Evolutionary conservation across 2,113 vertebrate species (phyloP).

Genomic region (Ictalurus punctatus): DNA sequence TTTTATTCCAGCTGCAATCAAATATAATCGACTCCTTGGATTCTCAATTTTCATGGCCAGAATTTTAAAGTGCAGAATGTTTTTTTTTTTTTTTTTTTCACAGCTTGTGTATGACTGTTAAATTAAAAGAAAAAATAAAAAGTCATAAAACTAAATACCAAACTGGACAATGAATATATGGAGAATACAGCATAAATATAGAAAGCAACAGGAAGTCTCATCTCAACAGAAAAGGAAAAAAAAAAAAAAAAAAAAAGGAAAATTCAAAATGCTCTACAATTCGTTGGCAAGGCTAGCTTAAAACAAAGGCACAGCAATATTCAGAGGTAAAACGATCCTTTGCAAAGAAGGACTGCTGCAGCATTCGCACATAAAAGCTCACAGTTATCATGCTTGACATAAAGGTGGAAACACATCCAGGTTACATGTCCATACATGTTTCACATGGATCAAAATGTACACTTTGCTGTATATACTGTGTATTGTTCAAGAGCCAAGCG

Average conservation of each 20-base stretch:
- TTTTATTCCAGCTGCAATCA: constrained; percentile 78
- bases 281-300: constrained; percentile 81
- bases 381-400: constrained; percentile 64
- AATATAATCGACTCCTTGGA: constrained; percentile 68
- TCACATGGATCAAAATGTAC: constrained; percentile 25
- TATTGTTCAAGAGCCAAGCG: background rate
- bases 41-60: constrained; percentile 70
- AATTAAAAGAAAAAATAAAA: constrained; percentile 62
- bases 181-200: constrained; percentile 68
- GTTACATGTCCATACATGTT: constrained; percentile 41
- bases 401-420: constrained; percentile 46
- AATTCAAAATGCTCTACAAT: constrained; percentile 63
- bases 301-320: constrained; percentile 83
- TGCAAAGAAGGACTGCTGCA: constrained; percentile 71
- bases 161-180: constrained; percentile 65
- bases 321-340: constrained; percentile 77
- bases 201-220: constrained; percentile 64
- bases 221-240: constrained; percentile 53
- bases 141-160: constrained; percentile 62
- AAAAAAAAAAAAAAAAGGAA: constrained; percentile 62
- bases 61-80: constrained; percentile 80
- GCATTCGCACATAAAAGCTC: constrained; percentile 63
- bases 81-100: constrained; percentile 64
- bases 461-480: constrained; percentile 17
- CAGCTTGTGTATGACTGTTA: constrained; percentile 77